Evolutionary conservation across 2,888 invertebrate species (phyloP), one percentile per base, ranked within the genome.

Genomic region (Stictocephala bisonia): DNA sequence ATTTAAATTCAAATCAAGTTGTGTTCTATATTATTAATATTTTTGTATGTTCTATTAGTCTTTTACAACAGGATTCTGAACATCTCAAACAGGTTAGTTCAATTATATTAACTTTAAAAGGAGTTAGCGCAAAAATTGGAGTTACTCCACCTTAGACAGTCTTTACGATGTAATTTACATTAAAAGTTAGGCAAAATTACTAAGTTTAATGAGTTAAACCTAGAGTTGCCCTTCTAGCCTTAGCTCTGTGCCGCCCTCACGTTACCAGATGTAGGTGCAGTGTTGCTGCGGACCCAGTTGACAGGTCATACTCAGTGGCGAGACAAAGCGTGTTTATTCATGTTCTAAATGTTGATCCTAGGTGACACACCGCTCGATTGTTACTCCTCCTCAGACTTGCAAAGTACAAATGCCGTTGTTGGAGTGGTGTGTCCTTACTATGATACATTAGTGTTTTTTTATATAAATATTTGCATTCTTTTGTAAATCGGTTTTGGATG

Each of bases 271-370:
- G n/a, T n/a, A n/a, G n/a, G n/a, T n/a, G n/a, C n/a, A n/a, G n/a
- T n/a, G n/a, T n/a, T n/a, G 60, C 35, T 27, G 3, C n/a, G 6
- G 22, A 3, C 40, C n/a, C 41, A 44, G 44, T 7, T 7, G 44
- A 27, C 70, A 56, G 69, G 70, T 70, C 41, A 70, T 53, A 44
- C 70, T 40, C 56, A 40, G 70, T 70, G 70, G 70, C 29, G 9
- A 35, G 27, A 53, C 70, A 56, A 70, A 56, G 56, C 70, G 9
- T 69, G 40, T 70, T 26, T 24, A 9, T 24, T 56, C 18, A 69
- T 51, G 69, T 69, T 69, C 69, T 69, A 69, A 69, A 69, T 35
- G 15, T 48, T 44, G 20, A 48, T 7, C 50, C 2, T 48, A 15
- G 11, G 24, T 9, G 20, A 35, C 70, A 56, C 70, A 70, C 56